phyloP scores from a whole-genome alignment of 2,888 invertebrate species.

The Epinotia brunnichana region DNA sequence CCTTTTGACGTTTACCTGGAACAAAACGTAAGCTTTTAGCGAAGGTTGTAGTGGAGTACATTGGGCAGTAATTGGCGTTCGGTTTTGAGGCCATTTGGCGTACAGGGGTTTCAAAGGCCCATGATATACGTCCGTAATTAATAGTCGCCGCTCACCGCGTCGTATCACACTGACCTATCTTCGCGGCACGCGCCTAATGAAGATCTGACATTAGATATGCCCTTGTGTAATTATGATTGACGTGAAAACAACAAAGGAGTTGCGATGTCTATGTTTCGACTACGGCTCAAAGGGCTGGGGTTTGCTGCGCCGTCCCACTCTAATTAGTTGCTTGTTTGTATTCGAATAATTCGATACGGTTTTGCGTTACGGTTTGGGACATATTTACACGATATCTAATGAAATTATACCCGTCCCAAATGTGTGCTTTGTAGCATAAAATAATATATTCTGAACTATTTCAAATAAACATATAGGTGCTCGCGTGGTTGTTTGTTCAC shows the following conservation, averaged over 20 bases:
- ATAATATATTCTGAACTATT: slow-evolving; percentile 21
- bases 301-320: slow-evolving; percentile 23
- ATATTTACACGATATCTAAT: slow-evolving; percentile 28
- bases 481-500: background rate
- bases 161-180: slow-evolving; percentile 55
- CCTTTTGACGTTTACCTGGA: slow-evolving; percentile 63
- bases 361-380: background rate
- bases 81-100: slow-evolving; percentile 36
- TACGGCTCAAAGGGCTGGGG: slow-evolving; percentile 33
- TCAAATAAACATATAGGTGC: slow-evolving; percentile 16
- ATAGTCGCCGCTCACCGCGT: slow-evolving; percentile 53
- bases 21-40: slow-evolving; percentile 53
- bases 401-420: slow-evolving; percentile 22
- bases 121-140: slow-evolving; percentile 50
- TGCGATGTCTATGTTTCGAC: slow-evolving; percentile 42
- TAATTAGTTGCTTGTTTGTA: slow-evolving; percentile 41
- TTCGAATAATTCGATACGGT: slow-evolving; percentile 26
- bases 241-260: slow-evolving; percentile 49
- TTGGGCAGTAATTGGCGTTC: slow-evolving; percentile 40
- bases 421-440: slow-evolving; percentile 11
- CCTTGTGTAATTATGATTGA: slow-evolving; percentile 53
- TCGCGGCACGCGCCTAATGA: slow-evolving; percentile 51
- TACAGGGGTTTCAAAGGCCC: slow-evolving; percentile 42
- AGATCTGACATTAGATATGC: slow-evolving; percentile 54
- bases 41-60: slow-evolving; percentile 37